Evolutionary conservation across 1,140 invertebrate species (phyloP), one percentile per base, ranked within the genome.

Genomic region (Trachelipus rathkii): DNA sequence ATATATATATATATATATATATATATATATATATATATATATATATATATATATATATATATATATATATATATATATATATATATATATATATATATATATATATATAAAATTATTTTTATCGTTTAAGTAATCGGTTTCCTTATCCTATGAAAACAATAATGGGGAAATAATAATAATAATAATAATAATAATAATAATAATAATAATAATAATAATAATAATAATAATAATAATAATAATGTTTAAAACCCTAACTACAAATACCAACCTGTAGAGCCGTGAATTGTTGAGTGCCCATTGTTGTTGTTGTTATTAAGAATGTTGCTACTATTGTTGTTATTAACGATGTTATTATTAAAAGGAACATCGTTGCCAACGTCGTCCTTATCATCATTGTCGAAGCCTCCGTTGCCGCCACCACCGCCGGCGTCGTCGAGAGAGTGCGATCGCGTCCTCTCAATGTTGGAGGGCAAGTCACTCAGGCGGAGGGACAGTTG

Each of bases 401-500:
- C 24, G 68, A 10, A 10, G 68, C 19, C 68, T 10, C n/a, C 60
- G 23, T 19, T 44, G 43, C 33, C 45, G 67, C 67, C 44, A 80
- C 73, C 50, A 79, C 79, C 53, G 80, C 76, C 19, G 83, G 77
- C 53, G 80, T 72, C 74, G 83, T 82, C 76, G 53, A 74, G n/a
- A n/a, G 33, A 74, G 15, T 33, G 53, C 24, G 23, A 66, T 13
- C 71, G 45, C 33, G 46, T 60, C 13, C 70, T 69, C 15, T 66
- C 70, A 7, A 72, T 13, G 72, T 94, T 97, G 82, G 95, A 96
- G 72, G 95, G 95, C 84, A 97, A 88, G 87, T 97, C 95, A 83
- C 91, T 93, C 79, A 97, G 89, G 67, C 95, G 90, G 78, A 98
- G 88, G 79, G 95, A 97, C 86, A 97, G 91, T 85, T 97, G 94